Evolutionary conservation across 2,888 invertebrate species (phyloP).

Genomic region (Disparrhopalites patrizii): DNA sequence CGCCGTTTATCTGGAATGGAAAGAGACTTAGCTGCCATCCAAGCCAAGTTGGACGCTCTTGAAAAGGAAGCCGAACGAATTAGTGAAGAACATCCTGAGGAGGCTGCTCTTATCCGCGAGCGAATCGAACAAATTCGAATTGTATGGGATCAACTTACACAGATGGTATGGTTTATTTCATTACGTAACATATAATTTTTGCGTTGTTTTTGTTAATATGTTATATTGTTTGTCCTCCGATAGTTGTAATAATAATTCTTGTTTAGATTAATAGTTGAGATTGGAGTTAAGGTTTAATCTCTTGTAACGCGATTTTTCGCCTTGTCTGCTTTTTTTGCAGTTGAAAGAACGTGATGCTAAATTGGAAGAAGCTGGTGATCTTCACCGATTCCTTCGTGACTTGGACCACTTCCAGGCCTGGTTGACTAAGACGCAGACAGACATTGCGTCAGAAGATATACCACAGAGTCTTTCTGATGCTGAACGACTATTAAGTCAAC

Average conservation of each 20-base stretch:
- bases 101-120: slow-evolving; percentile 83
- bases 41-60: slow-evolving; percentile 90
- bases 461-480: slow-evolving; percentile 92
- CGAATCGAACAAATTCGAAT: slow-evolving; percentile 85
- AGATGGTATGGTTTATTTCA: slow-evolving; percentile 62
- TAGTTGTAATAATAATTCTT: background rate
- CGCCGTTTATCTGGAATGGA: slow-evolving; percentile 97
- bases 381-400: slow-evolving; percentile 96
- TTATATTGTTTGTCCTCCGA: background rate
- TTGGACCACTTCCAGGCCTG: slow-evolving; percentile 99
- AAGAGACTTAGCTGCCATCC: slow-evolving; percentile 96
- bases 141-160: slow-evolving; percentile 95
- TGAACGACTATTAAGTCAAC: slow-evolving; percentile 92
- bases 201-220: background rate
- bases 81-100: slow-evolving; percentile 90
- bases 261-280: background rate
- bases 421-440: slow-evolving; percentile 99
- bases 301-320: background rate
- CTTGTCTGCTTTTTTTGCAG: slow-evolving; percentile 52
- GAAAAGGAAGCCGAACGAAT: slow-evolving; percentile 90
- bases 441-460: slow-evolving; percentile 94
- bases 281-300: background rate
- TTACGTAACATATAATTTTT: background rate
- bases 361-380: slow-evolving; percentile 96
- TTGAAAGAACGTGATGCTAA: slow-evolving; percentile 97